Percentiles rank a stretch among this genome's conserved stretches.
Evolutionary conservation across 2,888 invertebrate species (phyloP).

Genomic region (Malacosoma neustria): DNA sequence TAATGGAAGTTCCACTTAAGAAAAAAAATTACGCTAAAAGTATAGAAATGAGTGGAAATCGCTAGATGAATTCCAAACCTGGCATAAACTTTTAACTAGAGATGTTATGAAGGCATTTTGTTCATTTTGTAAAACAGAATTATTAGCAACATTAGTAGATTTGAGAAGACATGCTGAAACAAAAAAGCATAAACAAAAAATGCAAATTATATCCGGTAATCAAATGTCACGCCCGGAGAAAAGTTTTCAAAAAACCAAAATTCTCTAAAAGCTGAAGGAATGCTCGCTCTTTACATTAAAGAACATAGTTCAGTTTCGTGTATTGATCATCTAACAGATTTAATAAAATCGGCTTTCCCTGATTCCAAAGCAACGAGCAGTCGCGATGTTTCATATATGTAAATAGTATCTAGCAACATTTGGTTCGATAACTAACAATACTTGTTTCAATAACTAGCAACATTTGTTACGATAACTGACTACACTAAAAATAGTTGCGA

Average conservation of each 20-base stretch:
- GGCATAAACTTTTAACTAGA: slow-evolving; percentile 1
- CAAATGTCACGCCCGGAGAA: slow-evolving; percentile 1
- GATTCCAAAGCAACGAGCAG: slow-evolving; percentile 8
- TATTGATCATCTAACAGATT: slow-evolving; percentile 1
- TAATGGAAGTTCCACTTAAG: neutral
- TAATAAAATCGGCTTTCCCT: slow-evolving; percentile 1
- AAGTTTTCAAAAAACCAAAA: slow-evolving; percentile 3
- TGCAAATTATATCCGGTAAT: slow-evolving; percentile 1
- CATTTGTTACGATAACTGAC: no score
- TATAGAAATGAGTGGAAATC: no score
- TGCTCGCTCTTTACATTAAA: no score
- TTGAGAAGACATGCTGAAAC: slow-evolving; percentile 5
- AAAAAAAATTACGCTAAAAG: no score
- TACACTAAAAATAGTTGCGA: no score
- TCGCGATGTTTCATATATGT: no score
- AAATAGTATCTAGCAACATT: no score
- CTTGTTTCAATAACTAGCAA: no score
- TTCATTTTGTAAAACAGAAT: slow-evolving; percentile 5
- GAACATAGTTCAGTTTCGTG: no score
- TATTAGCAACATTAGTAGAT: slow-evolving; percentile 5
- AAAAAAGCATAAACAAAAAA: slow-evolving; percentile 4
- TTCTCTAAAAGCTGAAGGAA: no score
- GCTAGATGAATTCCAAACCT: neutral
- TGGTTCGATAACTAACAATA: no score
- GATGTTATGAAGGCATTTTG: slow-evolving; percentile 4